Base-by-base conservation (phyloP, 2,797 vertebrate genomes). In the Epinephelus malabaricus region DNA sequence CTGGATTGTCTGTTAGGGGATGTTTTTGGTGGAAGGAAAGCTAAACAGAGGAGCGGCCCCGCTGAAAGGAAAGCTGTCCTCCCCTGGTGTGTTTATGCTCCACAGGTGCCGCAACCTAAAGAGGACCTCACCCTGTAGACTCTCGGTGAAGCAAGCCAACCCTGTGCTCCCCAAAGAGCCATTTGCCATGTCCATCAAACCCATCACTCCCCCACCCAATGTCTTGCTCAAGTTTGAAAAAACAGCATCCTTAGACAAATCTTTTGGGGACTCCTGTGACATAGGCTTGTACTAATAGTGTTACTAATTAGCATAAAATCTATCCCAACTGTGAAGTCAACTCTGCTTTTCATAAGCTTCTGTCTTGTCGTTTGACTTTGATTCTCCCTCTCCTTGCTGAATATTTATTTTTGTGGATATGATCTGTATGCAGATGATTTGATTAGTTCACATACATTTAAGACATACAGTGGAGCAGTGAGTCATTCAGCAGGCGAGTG, bases 1-100 rank as follows among this genome's bases (percentile, higher is more conserved):
- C 84, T 89, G 87, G 86, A 93, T 93, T 94, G 91, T 93, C 89
- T 93, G 88, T 89, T 84, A 86, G 66, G 90, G 92, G 91, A 93
- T 93, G 91, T 94, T 93, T 92, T 90, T 68, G 85, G 87, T 91
- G 74, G 82, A 90, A 89, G 86, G 85, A 90, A 93, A 90, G 84
- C 87, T 87, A 94, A 94, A 93, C 88, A 93, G 83, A 86, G 83
- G 83, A 85, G 79, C 50, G 60, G 81, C 62, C 72, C 56, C 6
- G 73, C 88, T 91, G 88, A 90, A 94, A 93, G 90, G 87, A 92
- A 92, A 87, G 81, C 85, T 90, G 83, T 81, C 86, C 83, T 73
- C 66, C 81, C 76, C 81, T 69, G 70, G 66, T 92, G 89, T 93
- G 89, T 93, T 92, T 93, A 92, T 76, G 75, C 91, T 91, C 85